A percentile compares a stretch with the other conserved stretches of the same genome.
Evolutionary conservation across 2,797 vertebrate species (phyloP).

Genomic region (Poeciliopsis infans): DNA sequence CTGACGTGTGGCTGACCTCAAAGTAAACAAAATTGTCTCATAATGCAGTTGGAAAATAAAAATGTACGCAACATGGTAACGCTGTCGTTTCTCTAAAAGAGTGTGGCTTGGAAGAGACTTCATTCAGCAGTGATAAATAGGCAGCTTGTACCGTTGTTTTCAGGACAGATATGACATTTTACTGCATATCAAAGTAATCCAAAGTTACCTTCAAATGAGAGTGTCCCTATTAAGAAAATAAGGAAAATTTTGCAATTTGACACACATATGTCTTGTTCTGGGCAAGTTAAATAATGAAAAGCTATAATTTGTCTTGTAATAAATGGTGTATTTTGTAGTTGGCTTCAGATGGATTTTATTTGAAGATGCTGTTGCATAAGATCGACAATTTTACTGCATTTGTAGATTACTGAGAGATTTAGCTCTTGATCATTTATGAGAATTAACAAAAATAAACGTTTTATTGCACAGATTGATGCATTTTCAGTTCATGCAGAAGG

Average conservation of each 20-base stretch:
- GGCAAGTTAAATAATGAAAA: background rate
- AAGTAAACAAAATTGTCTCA: background rate
- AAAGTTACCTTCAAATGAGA: background rate
- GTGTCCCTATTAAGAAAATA: background rate
- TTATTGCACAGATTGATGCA: background rate
- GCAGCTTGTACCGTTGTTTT: background rate
- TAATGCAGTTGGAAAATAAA: background rate
- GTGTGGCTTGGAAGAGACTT: background rate
- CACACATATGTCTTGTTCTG: background rate
- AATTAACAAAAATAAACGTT: background rate
- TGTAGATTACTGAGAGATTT: background rate
- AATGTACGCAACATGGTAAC: background rate
- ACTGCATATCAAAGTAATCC: background rate
- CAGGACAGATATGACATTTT: background rate
- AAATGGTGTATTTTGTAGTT: background rate
- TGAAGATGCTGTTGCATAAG: background rate
- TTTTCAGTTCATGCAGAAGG: background rate
- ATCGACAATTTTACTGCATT: background rate
- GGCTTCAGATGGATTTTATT: background rate
- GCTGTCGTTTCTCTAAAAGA: background rate
- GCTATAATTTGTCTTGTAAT: background rate
- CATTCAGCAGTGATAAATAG: background rate
- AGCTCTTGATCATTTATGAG: background rate
- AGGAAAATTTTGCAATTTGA: background rate
- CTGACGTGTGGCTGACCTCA: background rate